Evolutionary conservation across 2,113 vertebrate species (phyloP).

Genomic region (Protobothrops mucrosquamatus): DNA sequence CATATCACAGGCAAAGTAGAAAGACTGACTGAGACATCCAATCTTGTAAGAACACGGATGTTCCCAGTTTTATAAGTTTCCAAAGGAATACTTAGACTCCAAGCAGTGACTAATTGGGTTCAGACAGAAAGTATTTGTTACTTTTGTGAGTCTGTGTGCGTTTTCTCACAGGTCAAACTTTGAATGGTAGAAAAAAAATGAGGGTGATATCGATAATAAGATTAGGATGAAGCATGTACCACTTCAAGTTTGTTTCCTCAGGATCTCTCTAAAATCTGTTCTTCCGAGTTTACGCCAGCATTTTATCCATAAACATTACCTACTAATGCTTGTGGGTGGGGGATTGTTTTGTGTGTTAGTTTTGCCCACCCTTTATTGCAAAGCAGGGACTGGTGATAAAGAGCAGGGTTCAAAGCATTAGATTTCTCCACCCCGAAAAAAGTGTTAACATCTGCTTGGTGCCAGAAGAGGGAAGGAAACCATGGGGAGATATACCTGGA

Average conservation of each 20-base stretch:
- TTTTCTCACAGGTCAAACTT: slow-evolving; percentile 5
- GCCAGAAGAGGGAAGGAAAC: slow-evolving; percentile 12
- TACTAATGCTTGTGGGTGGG: not conserved
- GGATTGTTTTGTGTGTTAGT: not conserved
- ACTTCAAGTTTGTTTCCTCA: not conserved
- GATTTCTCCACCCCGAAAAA: not conserved
- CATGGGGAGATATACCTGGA: not conserved
- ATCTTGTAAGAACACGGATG: slow-evolving; percentile 66
- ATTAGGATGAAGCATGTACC: not conserved
- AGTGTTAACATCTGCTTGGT: slow-evolving; percentile 1
- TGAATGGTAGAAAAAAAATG: not conserved
- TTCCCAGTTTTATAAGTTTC: slow-evolving; percentile 65
- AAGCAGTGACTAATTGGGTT: slow-evolving; percentile 34
- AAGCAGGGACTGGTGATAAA: not conserved
- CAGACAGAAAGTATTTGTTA: not conserved
- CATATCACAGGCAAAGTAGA: slow-evolving; percentile 76
- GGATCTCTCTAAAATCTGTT: not conserved
- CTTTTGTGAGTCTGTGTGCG: slow-evolving; percentile 33
- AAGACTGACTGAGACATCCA: slow-evolving; percentile 77
- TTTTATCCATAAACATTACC: not conserved
- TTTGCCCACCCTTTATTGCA: not conserved
- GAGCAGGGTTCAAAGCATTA: slow-evolving; percentile 3
- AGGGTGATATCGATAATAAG: not conserved
- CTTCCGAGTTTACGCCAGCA: too few species aligned
- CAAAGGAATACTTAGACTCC: slow-evolving; percentile 59